phyloP scores from a whole-genome alignment of 2,797 vertebrate species.

The Muscicapa comitata region DNA sequence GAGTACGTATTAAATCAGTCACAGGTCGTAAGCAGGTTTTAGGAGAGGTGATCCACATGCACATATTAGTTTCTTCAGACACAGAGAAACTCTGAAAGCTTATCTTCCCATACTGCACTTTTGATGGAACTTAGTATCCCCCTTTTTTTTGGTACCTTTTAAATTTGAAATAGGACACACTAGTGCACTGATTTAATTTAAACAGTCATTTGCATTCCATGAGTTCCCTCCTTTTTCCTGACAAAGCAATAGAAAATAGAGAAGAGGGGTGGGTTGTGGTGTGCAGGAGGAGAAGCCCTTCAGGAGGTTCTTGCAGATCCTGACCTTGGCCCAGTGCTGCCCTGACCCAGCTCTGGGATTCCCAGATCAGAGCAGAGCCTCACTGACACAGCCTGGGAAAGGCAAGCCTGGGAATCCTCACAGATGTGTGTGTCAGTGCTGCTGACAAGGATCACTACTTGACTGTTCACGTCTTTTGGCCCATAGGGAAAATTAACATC shows the following conservation, averaged over 20 bases:
- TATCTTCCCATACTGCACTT: not conserved
- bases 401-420: not conserved
- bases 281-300: not conserved
- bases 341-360: not conserved
- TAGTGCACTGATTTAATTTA: not conserved
- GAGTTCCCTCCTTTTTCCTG: not conserved
- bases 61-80: not conserved
- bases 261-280: accelerated
- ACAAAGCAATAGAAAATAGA: not conserved
- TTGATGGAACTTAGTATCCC: not conserved
- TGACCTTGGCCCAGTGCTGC: not conserved
- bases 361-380: not conserved
- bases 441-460: not conserved
- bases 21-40: not conserved
- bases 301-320: not conserved
- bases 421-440: not conserved
- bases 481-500: not conserved
- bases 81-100: not conserved
- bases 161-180: not conserved
- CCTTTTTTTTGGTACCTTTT: not conserved
- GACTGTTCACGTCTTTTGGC: not conserved
- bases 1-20: not conserved
- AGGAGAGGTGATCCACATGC: not conserved
- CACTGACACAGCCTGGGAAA: not conserved
- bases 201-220: not conserved